A percentile compares a stretch with the other conserved stretches of the same genome.
phyloP scores from a whole-genome alignment of 2,888 invertebrate genomes.

The Acronicta leporina region DNA sequence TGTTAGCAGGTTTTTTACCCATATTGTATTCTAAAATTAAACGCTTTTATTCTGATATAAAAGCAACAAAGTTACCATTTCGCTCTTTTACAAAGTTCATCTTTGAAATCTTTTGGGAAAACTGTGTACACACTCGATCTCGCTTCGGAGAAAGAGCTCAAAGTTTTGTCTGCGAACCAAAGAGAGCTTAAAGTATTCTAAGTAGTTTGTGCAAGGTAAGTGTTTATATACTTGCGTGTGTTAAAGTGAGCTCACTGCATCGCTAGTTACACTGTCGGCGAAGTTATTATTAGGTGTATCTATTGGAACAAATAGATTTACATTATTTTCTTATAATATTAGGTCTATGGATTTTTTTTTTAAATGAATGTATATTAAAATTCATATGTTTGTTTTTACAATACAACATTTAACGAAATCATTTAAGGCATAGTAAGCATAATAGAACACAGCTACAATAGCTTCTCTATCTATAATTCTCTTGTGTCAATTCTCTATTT shows the following conservation, averaged over 20 bases:
- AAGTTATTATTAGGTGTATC: neutral
- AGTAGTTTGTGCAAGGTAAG: constrained; percentile 44
- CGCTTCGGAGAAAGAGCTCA: constrained; percentile 39
- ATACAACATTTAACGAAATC: no score
- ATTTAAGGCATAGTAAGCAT: no score
- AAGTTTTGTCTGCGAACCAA: constrained; percentile 49
- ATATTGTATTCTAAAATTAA: constrained; percentile 3
- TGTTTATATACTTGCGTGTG: constrained; percentile 32
- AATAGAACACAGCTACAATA: no score
- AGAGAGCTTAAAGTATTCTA: constrained; percentile 53
- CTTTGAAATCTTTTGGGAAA: constrained; percentile 56
- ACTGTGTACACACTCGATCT: constrained; percentile 50
- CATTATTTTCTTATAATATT: no score
- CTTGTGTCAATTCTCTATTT: neutral
- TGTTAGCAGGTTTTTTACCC: no score
- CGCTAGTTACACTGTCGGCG: constrained; percentile 8
- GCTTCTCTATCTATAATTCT: no score
- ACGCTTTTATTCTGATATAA: constrained; percentile 16
- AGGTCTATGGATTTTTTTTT: no score
- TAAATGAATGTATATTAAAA: no score
- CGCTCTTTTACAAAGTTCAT: constrained; percentile 46
- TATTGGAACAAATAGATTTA: neutral
- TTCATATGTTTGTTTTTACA: no score
- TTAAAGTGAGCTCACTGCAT: constrained; percentile 14
- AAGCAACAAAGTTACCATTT: constrained; percentile 38